phyloP scores from a whole-genome alignment of 2,888 invertebrate genomes.

The Eugnorisma glareosa region DNA sequence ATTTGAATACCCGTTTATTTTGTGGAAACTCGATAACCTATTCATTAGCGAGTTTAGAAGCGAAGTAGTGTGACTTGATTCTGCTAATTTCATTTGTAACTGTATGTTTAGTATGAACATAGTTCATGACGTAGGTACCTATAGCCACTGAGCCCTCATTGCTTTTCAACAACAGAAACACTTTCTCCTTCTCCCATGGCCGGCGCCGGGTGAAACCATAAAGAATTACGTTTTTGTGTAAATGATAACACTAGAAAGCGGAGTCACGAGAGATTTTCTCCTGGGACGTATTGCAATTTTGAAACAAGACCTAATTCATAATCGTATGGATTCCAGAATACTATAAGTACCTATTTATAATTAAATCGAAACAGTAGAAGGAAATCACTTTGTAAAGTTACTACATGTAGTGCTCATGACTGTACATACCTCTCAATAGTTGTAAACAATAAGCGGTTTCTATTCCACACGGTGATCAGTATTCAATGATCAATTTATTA shows the following conservation, averaged over 20 bases:
- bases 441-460: conserved; percentile 61
- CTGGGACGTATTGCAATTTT: neutral
- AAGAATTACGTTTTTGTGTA: conserved; percentile 54
- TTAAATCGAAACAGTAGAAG: neutral
- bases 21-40: conserved; percentile 3
- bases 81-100: neutral
- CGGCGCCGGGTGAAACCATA: conserved; percentile 42
- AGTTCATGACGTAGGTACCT: neutral
- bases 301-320: neutral
- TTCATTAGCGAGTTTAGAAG: too few relatives aligned
- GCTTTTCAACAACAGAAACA: conserved; percentile 28
- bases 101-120: neutral
- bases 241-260: conserved; percentile 60
- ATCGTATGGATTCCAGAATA: neutral
- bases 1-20: conserved; percentile 6
- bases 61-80: neutral
- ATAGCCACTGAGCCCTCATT: conserved; percentile 14
- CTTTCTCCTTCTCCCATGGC: conserved; percentile 56
- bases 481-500: conserved; percentile 34
- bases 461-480: conserved; percentile 46
- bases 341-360: too few relatives aligned
- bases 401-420: neutral
- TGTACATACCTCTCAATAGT: conserved; percentile 15
- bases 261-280: neutral
- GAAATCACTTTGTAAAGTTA: neutral